These are phyloP conservation scores for Atractosteus spatula DNA, from an alignment of 2,113 vertebrate genomes.

Conservation along the genomic window DNA sequence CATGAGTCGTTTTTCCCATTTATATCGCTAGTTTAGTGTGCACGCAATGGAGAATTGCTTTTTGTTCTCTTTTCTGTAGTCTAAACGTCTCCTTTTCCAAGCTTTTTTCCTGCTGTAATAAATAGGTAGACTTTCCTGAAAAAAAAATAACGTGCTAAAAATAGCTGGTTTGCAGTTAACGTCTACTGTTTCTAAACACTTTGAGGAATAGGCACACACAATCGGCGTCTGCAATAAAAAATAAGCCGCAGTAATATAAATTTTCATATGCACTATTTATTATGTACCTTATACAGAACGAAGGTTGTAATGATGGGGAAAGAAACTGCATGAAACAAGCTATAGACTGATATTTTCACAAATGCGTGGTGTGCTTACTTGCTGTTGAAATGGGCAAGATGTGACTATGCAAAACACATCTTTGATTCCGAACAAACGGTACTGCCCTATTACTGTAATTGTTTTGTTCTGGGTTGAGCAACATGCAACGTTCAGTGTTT, in stretches of 20 bases:
- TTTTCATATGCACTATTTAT: too few species aligned
- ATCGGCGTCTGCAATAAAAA: conserved; percentile 24
- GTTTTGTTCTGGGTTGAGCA: too few species aligned
- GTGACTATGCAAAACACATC: too few species aligned
- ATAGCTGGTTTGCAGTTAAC: conserved; percentile 36
- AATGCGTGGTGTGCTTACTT: too few species aligned
- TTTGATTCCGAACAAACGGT: too few species aligned
- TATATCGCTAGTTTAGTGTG: conserved; percentile 26
- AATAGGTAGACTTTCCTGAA: conserved; percentile 39
- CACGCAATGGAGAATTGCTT: conserved; percentile 39
- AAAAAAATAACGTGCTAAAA: conserved; percentile 42
- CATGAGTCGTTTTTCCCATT: conserved; percentile 33
- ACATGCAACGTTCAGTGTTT: too few species aligned
- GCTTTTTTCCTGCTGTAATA: conserved; percentile 37
- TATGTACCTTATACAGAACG: too few species aligned
- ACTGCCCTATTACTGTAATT: too few species aligned
- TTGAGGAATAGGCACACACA: conserved; percentile 28
- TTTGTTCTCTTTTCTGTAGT: neutral
- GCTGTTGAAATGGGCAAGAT: too few species aligned
- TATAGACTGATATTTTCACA: too few species aligned
- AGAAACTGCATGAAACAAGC: too few species aligned
- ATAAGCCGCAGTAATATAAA: conserved; percentile 1
- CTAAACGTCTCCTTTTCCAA: conserved; percentile 28
- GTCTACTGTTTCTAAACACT: conserved; percentile 31
- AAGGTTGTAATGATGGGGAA: too few species aligned